phyloP scores from a whole-genome alignment of 1,140 invertebrate species.

The Drosophila takahashii region DNA sequence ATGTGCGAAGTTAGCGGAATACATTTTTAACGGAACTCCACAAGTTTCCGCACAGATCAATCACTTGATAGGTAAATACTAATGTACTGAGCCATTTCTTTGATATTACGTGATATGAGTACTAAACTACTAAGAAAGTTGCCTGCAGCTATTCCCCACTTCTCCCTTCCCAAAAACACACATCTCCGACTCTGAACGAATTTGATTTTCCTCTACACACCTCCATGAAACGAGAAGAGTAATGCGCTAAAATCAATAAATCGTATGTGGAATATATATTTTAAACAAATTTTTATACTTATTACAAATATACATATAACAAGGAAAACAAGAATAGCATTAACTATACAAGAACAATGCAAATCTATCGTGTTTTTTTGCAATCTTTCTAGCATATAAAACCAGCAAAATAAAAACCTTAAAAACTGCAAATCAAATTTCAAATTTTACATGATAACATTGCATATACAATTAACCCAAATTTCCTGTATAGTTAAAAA shows the following conservation, averaged over 20 bases:
- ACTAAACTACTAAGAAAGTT: slow-evolving; percentile 75
- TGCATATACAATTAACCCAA: slow-evolving; percentile 60
- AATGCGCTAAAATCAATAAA: slow-evolving; percentile 48
- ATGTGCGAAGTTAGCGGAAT: slow-evolving; percentile 29
- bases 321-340: slow-evolving; percentile 46
- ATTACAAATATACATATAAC: slow-evolving; percentile 73
- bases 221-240: slow-evolving; percentile 27
- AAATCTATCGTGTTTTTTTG: slow-evolving; percentile 69
- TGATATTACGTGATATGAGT: slow-evolving; percentile 77
- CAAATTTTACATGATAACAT: slow-evolving; percentile 55
- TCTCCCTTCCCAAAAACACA: slow-evolving; percentile 19
- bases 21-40: slow-evolving; percentile 5
- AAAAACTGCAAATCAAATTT: slow-evolving; percentile 58
- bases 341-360: slow-evolving; percentile 62
- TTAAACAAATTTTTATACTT: slow-evolving; percentile 81
- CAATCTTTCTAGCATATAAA: slow-evolving; percentile 59
- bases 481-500: slow-evolving; percentile 80
- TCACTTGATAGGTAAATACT: slow-evolving; percentile 58
- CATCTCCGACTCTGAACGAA: slow-evolving; percentile 53
- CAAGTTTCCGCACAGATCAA: slow-evolving; percentile 28
- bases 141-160: slow-evolving; percentile 55
- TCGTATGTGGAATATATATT: slow-evolving; percentile 69
- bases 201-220: slow-evolving; percentile 53
- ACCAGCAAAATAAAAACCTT: slow-evolving; percentile 8
- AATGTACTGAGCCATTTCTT: slow-evolving; percentile 74